Conservation (phyloP, 2,888 invertebrate genomes). For the Drosophila koepferae region DNA sequence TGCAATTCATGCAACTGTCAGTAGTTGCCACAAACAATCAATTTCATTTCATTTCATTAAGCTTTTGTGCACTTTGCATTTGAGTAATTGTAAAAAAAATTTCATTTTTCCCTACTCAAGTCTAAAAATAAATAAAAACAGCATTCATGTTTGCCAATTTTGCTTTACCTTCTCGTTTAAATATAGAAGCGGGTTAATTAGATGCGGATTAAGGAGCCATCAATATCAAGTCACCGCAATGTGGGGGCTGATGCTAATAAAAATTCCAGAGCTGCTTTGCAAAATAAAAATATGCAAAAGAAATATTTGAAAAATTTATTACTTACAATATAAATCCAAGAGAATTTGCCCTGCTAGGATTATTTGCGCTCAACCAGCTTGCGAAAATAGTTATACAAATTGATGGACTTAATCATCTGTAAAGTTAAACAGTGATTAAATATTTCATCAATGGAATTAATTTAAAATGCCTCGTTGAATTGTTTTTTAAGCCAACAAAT, state of each 20-base stretch:
- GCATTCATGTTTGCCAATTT: not conserved
- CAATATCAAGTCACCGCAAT: not conserved
- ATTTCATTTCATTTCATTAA: not conserved
- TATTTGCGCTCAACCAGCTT: not conserved
- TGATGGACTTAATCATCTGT: constrained; percentile 11
- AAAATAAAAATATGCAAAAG: not conserved
- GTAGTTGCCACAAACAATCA: not conserved
- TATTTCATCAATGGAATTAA: constrained; percentile 22
- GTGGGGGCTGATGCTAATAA: not conserved
- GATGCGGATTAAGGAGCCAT: not conserved
- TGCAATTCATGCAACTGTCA: constrained; percentile 2
- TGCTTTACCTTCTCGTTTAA: not conserved
- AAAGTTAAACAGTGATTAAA: not conserved
- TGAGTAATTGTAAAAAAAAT: not conserved
- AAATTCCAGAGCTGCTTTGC: not conserved
- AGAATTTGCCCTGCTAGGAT: not conserved
- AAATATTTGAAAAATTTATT: not conserved
- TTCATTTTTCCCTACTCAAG: not conserved
- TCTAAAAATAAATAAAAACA: not conserved
- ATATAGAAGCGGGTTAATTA: not conserved
- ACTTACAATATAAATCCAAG: not conserved
- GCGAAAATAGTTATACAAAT: not conserved
- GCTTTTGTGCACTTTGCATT: not conserved
- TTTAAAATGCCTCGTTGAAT: constrained; percentile 38
- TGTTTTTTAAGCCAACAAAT: constrained; percentile 50